Evolutionary conservation across 1,140 invertebrate genomes (phyloP).

Genomic region (Asobara japonica): DNA sequence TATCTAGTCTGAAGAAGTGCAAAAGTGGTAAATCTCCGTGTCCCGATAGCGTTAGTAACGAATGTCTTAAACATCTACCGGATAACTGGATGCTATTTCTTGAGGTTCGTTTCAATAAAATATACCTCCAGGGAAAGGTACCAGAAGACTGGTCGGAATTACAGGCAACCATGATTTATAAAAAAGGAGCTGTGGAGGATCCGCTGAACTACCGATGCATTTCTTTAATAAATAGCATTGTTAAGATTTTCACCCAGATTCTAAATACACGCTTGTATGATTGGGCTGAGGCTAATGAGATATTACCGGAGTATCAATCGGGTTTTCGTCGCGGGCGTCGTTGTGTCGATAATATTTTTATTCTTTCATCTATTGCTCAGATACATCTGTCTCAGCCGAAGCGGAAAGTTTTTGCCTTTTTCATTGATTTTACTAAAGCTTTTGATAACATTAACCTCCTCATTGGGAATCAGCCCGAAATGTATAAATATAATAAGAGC

Average conservation of each 20-base stretch:
- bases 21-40: conserved; percentile 29
- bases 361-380: background rate
- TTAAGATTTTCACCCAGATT: conserved; percentile 30
- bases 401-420: conserved; percentile 15
- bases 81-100: conserved; percentile 25
- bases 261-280: background rate
- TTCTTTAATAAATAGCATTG: conserved; percentile 23
- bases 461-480: conserved; percentile 8
- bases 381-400: background rate
- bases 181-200: conserved; percentile 30
- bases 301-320: conserved; percentile 16
- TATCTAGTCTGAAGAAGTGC: no score
- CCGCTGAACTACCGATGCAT: conserved; percentile 30
- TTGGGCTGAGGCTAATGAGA: background rate
- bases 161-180: conserved; percentile 21
- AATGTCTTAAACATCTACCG: conserved; percentile 26
- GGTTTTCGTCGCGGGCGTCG: background rate
- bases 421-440: conserved; percentile 28
- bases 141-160: conserved; percentile 17
- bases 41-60: conserved; percentile 1
- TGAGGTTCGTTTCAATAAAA: conserved; percentile 17
- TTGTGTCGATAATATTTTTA: background rate
- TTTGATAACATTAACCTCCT: conserved; percentile 11
- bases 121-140: background rate
- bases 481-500: conserved; percentile 1